Conservation (phyloP, 2,113 vertebrate species). For the Anoplopoma fimbria region DNA sequence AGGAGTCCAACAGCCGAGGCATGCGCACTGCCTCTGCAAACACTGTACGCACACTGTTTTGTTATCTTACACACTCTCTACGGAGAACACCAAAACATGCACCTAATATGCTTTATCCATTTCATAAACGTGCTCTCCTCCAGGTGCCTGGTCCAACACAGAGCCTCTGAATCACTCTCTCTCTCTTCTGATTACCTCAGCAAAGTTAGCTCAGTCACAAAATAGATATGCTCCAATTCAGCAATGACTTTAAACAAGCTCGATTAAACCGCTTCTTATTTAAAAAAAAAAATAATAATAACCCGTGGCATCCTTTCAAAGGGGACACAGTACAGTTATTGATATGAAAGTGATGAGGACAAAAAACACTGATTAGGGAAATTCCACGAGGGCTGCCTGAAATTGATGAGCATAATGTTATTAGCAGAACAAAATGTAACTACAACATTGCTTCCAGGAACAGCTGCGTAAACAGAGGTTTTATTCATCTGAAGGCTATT, state of each 20-base stretch:
- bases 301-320: not conserved
- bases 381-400: constrained; percentile 13
- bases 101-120: constrained; percentile 36
- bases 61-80: constrained; percentile 23
- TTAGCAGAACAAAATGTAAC: constrained; percentile 37
- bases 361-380: constrained; percentile 37
- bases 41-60: constrained; percentile 34
- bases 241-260: constrained; percentile 1
- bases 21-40: constrained; percentile 42
- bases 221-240: not conserved
- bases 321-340: not conserved
- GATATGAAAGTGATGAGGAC: constrained; percentile 22
- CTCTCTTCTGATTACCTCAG: not conserved
- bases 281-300: not conserved
- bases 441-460: constrained; percentile 30
- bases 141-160: constrained; percentile 2
- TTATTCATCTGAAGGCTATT: constrained; percentile 44
- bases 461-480: constrained; percentile 60
- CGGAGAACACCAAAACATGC: constrained; percentile 38
- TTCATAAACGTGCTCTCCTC: constrained; percentile 39
- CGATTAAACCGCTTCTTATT: not conserved
- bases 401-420: constrained; percentile 36
- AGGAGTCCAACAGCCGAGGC: constrained; percentile 52
- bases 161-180: constrained; percentile 10
- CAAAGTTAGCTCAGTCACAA: constrained; percentile 16